phyloP scores from a whole-genome alignment of 35 echinoderm and acorn worm species.

The Strongylocentrotus purpuratus region DNA sequence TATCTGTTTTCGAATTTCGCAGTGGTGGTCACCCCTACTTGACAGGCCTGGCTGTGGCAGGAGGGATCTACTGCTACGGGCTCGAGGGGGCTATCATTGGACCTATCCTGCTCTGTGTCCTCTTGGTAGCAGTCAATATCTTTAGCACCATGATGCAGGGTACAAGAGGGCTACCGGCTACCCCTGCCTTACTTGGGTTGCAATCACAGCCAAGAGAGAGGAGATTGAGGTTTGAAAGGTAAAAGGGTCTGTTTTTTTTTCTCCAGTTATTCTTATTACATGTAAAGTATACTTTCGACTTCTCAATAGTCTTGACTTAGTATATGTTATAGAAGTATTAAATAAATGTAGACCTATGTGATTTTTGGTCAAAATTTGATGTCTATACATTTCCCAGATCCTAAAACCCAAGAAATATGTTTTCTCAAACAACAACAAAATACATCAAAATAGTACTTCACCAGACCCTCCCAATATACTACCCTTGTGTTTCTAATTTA shows the following conservation, averaged over 20 bases:
- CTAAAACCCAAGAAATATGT: too few relatives aligned
- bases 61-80: slow-evolving; percentile 88
- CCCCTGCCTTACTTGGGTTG: not conserved
- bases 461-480: too few relatives aligned
- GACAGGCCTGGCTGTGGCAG: slow-evolving; percentile 90
- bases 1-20: not conserved
- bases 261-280: too few relatives aligned
- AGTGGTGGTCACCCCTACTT: slow-evolving; percentile 97
- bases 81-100: slow-evolving; percentile 95
- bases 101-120: slow-evolving; percentile 83
- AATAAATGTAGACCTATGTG: too few relatives aligned
- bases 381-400: too few relatives aligned
- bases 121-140: slow-evolving; percentile 87
- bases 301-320: too few relatives aligned
- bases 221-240: slow-evolving; percentile 36
- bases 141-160: slow-evolving; percentile 75
- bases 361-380: too few relatives aligned
- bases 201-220: slow-evolving; percentile 7
- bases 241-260: not conserved
- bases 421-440: too few relatives aligned
- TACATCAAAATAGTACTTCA: too few relatives aligned
- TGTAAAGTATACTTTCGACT: too few relatives aligned
- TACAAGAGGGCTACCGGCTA: slow-evolving; percentile 3
- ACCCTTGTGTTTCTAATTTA: too few relatives aligned
- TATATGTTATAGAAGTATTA: too few relatives aligned